These are phyloP conservation scores for Uropsilus gracilis DNA, from an alignment of 2,113 vertebrate species.

Conservation along the genomic window DNA sequence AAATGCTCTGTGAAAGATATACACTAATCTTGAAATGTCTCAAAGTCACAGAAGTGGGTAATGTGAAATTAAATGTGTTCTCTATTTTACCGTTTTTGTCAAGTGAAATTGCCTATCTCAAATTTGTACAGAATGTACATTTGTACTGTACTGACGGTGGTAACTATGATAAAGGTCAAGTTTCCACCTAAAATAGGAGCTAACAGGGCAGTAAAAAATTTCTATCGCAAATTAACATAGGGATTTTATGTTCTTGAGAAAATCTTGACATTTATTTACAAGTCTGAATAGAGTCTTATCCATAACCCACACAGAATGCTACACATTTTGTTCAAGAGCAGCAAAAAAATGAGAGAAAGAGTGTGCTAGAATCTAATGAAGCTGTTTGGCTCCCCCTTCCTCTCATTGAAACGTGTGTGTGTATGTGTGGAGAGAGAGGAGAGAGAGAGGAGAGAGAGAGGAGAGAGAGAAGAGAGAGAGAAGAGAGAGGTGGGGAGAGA, in stretches of 20 bases:
- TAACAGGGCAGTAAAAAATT: background rate
- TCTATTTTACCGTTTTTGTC: background rate
- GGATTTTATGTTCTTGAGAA: conserved; percentile 22
- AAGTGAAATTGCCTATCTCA: background rate
- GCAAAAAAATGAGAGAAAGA: background rate
- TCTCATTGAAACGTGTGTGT: background rate
- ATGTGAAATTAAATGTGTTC: background rate
- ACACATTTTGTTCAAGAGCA: background rate
- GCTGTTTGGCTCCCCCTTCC: background rate
- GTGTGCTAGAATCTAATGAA: background rate
- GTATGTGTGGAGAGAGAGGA: background rate
- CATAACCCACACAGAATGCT: background rate
- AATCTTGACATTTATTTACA: conserved; percentile 16
- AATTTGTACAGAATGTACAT: background rate
- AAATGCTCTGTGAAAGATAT: background rate
- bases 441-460: too few relatives aligned
- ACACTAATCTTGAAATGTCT: conserved; percentile 3
- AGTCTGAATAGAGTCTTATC: background rate
- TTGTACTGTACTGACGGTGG: background rate
- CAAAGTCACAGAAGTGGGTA: background rate
- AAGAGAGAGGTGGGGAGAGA: too few relatives aligned
- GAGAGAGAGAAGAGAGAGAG: too few relatives aligned
- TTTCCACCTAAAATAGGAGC: background rate
- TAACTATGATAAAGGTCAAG: background rate
- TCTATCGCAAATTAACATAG: background rate